Evolutionary conservation across 2,797 vertebrate species (phyloP).

Genomic region (Falco novaeseelandiae): DNA sequence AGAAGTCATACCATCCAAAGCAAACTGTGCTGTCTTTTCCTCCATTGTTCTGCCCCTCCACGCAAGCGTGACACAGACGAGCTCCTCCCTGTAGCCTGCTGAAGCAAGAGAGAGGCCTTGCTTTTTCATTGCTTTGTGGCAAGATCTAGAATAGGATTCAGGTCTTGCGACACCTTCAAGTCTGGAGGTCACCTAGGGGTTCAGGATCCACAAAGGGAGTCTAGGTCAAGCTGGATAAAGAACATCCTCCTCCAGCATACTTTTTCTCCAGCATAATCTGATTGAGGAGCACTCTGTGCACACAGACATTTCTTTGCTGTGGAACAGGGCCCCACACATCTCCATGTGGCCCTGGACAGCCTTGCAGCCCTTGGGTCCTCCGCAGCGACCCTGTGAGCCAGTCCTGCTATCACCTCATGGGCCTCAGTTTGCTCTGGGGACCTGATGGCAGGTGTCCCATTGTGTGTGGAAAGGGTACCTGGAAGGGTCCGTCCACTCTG

Average conservation of each 20-base stretch:
- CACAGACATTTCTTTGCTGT: not conserved
- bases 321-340: not conserved
- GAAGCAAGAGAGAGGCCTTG: not conserved
- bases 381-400: not conserved
- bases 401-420: rapidly evolving
- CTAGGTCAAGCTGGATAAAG: not conserved
- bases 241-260: not conserved
- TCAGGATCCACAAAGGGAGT: not conserved
- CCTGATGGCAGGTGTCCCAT: not conserved
- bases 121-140: not conserved
- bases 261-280: not conserved
- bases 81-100: not conserved
- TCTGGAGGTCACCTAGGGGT: not conserved
- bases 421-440: not conserved
- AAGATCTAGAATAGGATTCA: not conserved
- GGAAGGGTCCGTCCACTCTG: not conserved
- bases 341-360: rapidly evolving
- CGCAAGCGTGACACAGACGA: not conserved
- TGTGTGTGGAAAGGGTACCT: rapidly evolving
- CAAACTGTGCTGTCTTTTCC: not conserved
- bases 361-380: not conserved
- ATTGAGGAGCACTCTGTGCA: not conserved
- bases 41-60: not conserved
- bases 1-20: not conserved
- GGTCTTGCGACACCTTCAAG: rapidly evolving